These are phyloP conservation scores for Ethmia dodecea DNA, from an alignment of 2,888 invertebrate species.

Conservation along the genomic window DNA sequence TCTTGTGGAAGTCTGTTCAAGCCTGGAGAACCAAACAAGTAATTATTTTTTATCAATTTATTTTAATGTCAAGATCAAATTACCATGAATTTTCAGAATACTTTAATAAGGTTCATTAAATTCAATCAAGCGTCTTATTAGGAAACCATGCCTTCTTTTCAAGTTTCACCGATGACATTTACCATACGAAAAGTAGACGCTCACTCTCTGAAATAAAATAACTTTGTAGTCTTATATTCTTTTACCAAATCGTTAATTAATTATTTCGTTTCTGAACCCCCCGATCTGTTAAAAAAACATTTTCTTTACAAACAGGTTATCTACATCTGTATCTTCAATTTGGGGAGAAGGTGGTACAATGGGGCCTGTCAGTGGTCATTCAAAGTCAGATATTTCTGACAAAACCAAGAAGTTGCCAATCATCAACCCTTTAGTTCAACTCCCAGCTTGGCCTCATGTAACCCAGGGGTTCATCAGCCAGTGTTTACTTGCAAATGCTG, in stretches of 20 bases:
- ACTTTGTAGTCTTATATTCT: too few species aligned
- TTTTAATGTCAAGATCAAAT: too few species aligned
- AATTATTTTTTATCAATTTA: constrained; percentile 32
- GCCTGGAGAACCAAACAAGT: constrained; percentile 81
- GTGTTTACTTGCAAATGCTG: constrained; percentile 96
- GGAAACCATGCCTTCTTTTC: too few species aligned
- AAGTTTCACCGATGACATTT: too few species aligned
- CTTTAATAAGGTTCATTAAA: too few species aligned
- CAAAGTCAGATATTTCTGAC: constrained; percentile 66
- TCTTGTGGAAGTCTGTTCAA: constrained; percentile 94
- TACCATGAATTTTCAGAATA: too few species aligned
- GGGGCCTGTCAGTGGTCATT: constrained; percentile 52
- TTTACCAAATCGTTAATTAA: background rate
- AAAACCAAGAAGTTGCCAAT: constrained; percentile 87
- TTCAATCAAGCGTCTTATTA: too few species aligned
- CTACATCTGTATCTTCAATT: constrained; percentile 72
- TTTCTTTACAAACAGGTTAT: constrained; percentile 45
- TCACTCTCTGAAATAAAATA: too few species aligned
- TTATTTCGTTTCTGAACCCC: background rate
- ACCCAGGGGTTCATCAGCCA: constrained; percentile 94
- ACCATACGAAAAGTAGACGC: too few species aligned
- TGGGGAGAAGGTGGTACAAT: constrained; percentile 62
- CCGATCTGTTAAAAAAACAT: constrained; percentile 5
- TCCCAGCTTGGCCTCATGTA: constrained; percentile 92
- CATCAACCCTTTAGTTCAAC: constrained; percentile 91